Base-by-base conservation (phyloP, 2,888 invertebrate species). In the Cepaea hortensis region DNA sequence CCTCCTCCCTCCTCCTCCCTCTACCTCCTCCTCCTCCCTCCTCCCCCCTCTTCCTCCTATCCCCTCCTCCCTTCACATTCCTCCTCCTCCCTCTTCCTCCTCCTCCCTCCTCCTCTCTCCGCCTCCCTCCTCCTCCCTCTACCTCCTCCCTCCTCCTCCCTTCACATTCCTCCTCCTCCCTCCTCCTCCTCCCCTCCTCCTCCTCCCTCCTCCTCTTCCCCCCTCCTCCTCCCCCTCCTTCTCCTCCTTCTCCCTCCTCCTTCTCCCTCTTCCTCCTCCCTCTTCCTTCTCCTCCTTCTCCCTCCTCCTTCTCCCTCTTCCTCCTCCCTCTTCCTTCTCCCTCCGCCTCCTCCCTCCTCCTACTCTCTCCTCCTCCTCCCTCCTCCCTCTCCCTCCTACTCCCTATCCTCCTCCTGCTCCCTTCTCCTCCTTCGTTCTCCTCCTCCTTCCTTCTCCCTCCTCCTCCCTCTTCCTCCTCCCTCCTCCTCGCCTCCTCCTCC, bases 161-260 rank as follows among this genome's bases (percentile, higher is more conserved):
- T n/a, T n/a, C n/a, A n/a, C n/a, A n/a, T n/a, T n/a, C n/a, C n/a
- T n/a, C 55, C 9, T 55, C 61, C n/a, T 13, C 23, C 61, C 20
- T 46, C 15, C 79, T 73, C 73, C 20, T 13, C 7, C 23, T 20
- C 6, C 61, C 11, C 23, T 68, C 55, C 20, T 68, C 23, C 46
- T n/a, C 62, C n/a, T n/a, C 18, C 55, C n/a, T 11, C 46, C 18
- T 7, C 48, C 20, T 23, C 61, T 70, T 23, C 46, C 15, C 68
- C 81, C 50, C 48, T 81, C 48, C 48, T 61, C 18, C 48, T 81
- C 81, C n/a, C 35, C 35, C 48, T 81, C 70, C n/a, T 68, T 68
- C 70, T 81, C n/a, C n/a, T n/a, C n/a, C n/a, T n/a, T n/a, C n/a
- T n/a, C n/a, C n/a, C n/a, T n/a, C n/a, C 81, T 62, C 11, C 61